Evolutionary conservation across 1,140 invertebrate species (phyloP).

Genomic region (Diachasmimorpha longicaudata): DNA sequence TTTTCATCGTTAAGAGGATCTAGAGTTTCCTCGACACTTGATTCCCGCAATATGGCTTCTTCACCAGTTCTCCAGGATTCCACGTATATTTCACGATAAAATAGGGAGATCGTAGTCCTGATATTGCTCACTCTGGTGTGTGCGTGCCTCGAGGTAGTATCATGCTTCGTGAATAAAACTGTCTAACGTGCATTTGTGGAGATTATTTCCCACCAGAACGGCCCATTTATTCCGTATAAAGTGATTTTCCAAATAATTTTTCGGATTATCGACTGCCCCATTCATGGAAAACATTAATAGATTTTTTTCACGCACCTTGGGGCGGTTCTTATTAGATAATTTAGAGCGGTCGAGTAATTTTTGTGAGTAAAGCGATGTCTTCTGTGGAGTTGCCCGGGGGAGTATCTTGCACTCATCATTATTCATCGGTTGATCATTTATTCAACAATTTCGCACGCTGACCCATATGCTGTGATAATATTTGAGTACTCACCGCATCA

Average conservation of each 20-base stretch:
- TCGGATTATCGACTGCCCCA: neutral
- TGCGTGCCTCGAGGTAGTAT: neutral
- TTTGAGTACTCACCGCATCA: constrained; percentile 73
- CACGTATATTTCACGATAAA: neutral
- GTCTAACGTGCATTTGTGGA: neutral
- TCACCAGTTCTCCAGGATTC: neutral
- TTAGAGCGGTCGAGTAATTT: too few species aligned
- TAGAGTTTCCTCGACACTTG: too few species aligned
- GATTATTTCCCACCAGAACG: neutral
- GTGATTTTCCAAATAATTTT: neutral
- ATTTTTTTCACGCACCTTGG: too few species aligned
- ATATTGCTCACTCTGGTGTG: neutral
- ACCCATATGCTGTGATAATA: neutral
- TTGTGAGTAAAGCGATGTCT: too few species aligned
- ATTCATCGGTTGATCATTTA: too few species aligned
- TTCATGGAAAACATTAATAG: neutral
- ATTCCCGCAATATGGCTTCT: neutral
- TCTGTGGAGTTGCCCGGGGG: too few species aligned
- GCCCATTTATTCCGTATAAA: neutral
- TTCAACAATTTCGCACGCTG: too few species aligned
- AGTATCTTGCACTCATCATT: neutral
- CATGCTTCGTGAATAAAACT: neutral
- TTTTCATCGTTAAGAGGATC: too few species aligned
- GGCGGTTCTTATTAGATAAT: too few species aligned
- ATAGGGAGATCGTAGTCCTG: neutral